Percentiles rank a stretch among this genome's conserved stretches.
These are phyloP conservation scores for Oceanodroma tethys DNA, from an alignment of 2,113 vertebrate species.

Conservation along the genomic window DNA sequence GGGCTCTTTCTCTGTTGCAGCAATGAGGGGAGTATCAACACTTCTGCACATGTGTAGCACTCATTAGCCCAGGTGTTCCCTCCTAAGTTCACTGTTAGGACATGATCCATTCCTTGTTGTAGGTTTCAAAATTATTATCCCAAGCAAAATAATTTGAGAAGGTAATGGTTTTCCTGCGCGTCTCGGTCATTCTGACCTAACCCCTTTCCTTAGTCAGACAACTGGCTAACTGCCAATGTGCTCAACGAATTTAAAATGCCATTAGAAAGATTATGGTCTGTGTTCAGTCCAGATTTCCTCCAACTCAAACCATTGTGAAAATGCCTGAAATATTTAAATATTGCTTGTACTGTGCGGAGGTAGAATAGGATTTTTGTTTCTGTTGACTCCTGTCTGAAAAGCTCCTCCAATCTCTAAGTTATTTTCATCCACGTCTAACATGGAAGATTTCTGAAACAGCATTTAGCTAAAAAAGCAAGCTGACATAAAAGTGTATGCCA, in stretches of 20 bases:
- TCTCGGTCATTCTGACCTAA: slow-evolving; percentile 40
- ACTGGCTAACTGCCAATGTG: background rate
- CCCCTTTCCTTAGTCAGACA: background rate
- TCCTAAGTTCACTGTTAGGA: background rate
- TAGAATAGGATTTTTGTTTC: background rate
- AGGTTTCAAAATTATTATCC: background rate
- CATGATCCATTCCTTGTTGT: background rate
- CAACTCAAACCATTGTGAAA: background rate
- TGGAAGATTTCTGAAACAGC: background rate
- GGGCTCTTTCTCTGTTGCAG: background rate
- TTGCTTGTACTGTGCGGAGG: background rate
- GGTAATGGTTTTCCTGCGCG: background rate
- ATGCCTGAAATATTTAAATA: background rate
- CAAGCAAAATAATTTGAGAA: background rate
- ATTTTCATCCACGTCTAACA: background rate
- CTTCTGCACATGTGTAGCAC: background rate
- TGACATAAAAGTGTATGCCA: background rate
- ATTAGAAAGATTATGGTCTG: background rate
- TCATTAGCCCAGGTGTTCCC: background rate
- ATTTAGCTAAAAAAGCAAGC: background rate
- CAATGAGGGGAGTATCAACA: background rate
- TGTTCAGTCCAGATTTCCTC: background rate
- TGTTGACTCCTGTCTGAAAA: background rate
- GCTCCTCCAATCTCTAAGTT: background rate
- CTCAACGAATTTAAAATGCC: background rate